Percentiles rank a stretch among this genome's conserved stretches.
phyloP scores from a whole-genome alignment of 92 coral and sea anemone genomes.

The Muricea muricata region DNA sequence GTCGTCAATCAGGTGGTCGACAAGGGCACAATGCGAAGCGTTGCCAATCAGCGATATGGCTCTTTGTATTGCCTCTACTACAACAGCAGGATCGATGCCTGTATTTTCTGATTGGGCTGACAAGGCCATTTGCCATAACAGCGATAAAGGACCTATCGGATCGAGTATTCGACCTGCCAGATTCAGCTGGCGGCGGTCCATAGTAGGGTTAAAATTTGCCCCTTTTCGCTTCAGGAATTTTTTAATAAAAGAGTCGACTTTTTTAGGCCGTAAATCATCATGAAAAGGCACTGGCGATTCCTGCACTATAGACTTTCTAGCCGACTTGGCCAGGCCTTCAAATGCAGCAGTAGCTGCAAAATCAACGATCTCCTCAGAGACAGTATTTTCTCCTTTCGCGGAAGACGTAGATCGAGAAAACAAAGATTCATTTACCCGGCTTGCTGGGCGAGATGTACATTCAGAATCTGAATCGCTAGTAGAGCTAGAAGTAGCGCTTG shows the following conservation, averaged over 20 bases:
- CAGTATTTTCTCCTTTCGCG: not conserved
- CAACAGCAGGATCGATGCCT: no score
- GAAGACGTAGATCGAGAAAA: no score
- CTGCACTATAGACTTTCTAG: not conserved
- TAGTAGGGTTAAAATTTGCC: not conserved
- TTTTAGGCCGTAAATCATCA: not conserved
- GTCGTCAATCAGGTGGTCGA: not conserved
- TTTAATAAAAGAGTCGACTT: not conserved
- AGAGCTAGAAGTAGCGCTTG: not conserved
- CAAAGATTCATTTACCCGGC: not conserved
- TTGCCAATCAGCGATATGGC: not conserved
- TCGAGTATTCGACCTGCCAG: not conserved
- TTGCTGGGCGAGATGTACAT: not conserved
- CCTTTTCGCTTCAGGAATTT: not conserved
- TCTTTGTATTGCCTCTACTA: no score
- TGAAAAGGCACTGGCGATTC: conserved; percentile 14
- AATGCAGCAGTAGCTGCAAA: not conserved
- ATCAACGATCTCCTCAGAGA: not conserved
- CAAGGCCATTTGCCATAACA: not conserved
- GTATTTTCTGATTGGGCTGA: no score
- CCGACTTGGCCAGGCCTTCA: not conserved
- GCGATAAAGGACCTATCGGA: not conserved
- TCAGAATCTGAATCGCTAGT: not conserved
- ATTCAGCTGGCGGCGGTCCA: not conserved
- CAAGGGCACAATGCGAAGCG: not conserved